Base-by-base conservation (phyloP, 1,140 invertebrate species). In the Zeugodacus cucurbitae region DNA sequence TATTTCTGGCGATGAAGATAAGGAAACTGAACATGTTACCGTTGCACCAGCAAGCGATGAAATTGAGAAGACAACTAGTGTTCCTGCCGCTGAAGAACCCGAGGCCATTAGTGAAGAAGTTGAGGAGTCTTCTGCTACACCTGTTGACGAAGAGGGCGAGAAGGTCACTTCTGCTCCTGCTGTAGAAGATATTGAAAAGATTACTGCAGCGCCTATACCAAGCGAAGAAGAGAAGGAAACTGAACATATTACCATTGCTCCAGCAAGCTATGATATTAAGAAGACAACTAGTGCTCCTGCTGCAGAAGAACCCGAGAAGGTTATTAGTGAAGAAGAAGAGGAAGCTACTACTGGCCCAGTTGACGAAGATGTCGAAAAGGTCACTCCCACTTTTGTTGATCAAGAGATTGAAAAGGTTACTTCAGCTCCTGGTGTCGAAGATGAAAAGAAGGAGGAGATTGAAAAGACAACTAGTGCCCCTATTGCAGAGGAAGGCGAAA, bases 381-480 rank as follows among this genome's bases (percentile, higher is more conserved):
- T 22, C 14, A 87, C 58, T 54, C 17, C 26, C 22, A 26, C 62
- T 32, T 22, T 44, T 14, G 14, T 67, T 11, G 34, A 26, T 87
- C 48, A 89, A 88, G 70, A 89, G 89, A 89, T 88, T 74, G 89
- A 88, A 58, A 10, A 88, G 87, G 87, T 88, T 41, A 89, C 41
- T 88, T 57, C 85, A 29, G 88, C 67, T 70, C 37, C 86, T 87
- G 57, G 85, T 87, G 88, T 87, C 87, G 88, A 48, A 64, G 62
- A 64, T 62, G 29, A 29, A 22, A 82, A 87, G 74, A 29, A 88
- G 87, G 44, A 74, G 26, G 74, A 87, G 88, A 57, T 37, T 87
- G 64, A 86, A 37, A 34, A 34, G 29, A 41, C 17, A 22, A 88
- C 89, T 37, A 14, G 20, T 54, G 32, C 82, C 37, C 34, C 89